A percentile compares a stretch with the other conserved stretches of the same genome.
Evolutionary conservation across 1,140 invertebrate species (phyloP).

Genomic region (Drosophila sp.): DNA sequence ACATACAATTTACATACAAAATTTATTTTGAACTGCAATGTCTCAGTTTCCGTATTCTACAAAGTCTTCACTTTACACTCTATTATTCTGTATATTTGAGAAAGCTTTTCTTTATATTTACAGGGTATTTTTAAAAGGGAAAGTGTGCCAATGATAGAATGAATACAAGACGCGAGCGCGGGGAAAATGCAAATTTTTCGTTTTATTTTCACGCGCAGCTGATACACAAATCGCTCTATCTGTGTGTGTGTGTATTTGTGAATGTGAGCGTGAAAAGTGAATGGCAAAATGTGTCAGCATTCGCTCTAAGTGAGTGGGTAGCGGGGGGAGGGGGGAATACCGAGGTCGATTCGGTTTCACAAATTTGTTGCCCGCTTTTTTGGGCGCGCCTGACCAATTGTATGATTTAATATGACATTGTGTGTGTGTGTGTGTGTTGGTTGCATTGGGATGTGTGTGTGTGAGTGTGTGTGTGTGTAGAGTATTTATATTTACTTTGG

Average conservation of each 20-base stretch:
- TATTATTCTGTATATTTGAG: not conserved
- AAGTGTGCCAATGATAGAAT: constrained; percentile 8
- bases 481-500: constrained; percentile 31
- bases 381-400: constrained; percentile 66
- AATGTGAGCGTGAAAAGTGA: constrained; percentile 72
- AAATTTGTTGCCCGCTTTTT: constrained; percentile 56
- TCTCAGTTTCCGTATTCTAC: not conserved
- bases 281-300: constrained; percentile 73
- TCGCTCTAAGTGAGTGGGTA: constrained; percentile 11
- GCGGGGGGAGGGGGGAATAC: not conserved
- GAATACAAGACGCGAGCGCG: not conserved
- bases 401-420: constrained; percentile 76
- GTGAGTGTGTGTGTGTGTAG: constrained; percentile 26
- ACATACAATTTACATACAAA: not conserved
- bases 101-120: not conserved
- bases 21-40: not conserved
- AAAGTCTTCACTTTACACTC: not conserved
- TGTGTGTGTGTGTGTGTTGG: constrained; percentile 23
- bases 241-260: constrained; percentile 41
- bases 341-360: constrained; percentile 32
- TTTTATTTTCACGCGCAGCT: constrained; percentile 78
- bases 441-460: not conserved
- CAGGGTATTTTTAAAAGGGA: not conserved
- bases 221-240: constrained; percentile 54
- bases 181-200: constrained; percentile 65